A percentile compares a stretch with the other conserved stretches of the same genome.
These are phyloP conservation scores for Hybognathus amarus DNA, from an alignment of 2,797 vertebrate genomes.

Conservation along the genomic window DNA sequence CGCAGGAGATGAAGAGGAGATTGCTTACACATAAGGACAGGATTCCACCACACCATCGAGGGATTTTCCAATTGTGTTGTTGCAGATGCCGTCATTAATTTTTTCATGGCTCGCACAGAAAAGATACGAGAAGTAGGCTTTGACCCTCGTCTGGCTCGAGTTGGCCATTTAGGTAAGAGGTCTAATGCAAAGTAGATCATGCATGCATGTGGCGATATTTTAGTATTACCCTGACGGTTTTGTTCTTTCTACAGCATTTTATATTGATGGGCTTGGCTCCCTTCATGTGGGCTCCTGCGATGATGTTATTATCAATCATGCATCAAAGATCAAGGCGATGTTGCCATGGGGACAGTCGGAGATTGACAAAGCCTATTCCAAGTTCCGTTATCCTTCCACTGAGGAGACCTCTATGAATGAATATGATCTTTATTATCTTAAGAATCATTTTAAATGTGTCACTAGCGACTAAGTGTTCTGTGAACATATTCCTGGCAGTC, in stretches of 20 bases:
- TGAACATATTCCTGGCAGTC: background rate
- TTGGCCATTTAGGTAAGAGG: conserved; percentile 85
- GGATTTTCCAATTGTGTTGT: conserved; percentile 89
- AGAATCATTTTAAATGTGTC: conserved; percentile 89
- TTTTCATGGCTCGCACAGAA: conserved; percentile 88
- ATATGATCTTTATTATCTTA: conserved; percentile 84
- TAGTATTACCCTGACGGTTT: background rate
- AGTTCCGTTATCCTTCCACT: conserved; percentile 77
- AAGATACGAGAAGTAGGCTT: conserved; percentile 87
- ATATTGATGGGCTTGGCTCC: conserved; percentile 85
- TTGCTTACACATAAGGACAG: conserved; percentile 82
- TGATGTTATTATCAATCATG: conserved; percentile 85
- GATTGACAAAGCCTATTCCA: conserved; percentile 78
- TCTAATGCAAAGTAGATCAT: background rate
- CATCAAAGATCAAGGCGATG: conserved; percentile 75
- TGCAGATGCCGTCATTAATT: conserved; percentile 90
- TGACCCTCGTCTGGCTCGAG: conserved; percentile 82
- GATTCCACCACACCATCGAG: conserved; percentile 82
- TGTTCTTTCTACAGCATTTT: conserved; percentile 81
- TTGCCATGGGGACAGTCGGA: conserved; percentile 82
- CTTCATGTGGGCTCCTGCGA: conserved; percentile 90
- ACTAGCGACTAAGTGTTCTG: conserved; percentile 69
- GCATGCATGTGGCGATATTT: background rate
- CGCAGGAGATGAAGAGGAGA: conserved; percentile 81
- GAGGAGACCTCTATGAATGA: conserved; percentile 56